Conservation (phyloP, 2,113 vertebrate genomes). For the Osmerus mordax region DNA sequence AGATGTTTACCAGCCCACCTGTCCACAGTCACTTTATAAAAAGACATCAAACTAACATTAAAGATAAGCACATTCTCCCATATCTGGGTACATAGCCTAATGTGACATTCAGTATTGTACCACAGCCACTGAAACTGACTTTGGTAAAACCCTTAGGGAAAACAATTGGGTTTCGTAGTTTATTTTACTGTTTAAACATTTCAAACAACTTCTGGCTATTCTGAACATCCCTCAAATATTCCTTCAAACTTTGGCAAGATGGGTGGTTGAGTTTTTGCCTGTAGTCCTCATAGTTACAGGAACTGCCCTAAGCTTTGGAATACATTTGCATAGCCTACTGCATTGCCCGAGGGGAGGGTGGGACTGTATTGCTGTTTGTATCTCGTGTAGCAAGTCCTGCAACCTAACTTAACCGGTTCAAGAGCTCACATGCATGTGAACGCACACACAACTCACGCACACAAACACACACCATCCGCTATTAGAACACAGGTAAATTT, state of each 20-base stretch:
- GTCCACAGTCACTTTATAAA: too few species aligned
- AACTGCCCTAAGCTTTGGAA: constrained; percentile 48
- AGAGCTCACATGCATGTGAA: constrained; percentile 15
- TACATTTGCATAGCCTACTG: constrained; percentile 68
- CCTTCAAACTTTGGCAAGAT: constrained; percentile 8
- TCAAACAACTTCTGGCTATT: constrained; percentile 55
- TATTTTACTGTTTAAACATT: constrained; percentile 18
- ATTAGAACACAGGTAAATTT: too few species aligned
- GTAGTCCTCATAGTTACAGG: constrained; percentile 44
- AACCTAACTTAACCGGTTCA: constrained; percentile 61
- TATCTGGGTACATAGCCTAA: not conserved
- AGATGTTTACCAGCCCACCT: too few species aligned
- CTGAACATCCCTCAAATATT: constrained; percentile 44
- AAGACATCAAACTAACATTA: not conserved
- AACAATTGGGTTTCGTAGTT: not conserved
- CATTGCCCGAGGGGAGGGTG: constrained; percentile 67
- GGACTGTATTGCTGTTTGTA: constrained; percentile 52
- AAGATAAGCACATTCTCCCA: not conserved
- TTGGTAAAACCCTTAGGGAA: too few species aligned
- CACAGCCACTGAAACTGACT: not conserved
- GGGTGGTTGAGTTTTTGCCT: constrained; percentile 16
- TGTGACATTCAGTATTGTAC: not conserved
- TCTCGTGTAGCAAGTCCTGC: constrained; percentile 56
- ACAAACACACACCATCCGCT: not conserved
- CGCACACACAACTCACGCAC: constrained; percentile 4